Percentiles rank a stretch among this genome's conserved stretches.
These are phyloP conservation scores for Heliothis subflexa DNA, from an alignment of 1,140 invertebrate genomes.

Conservation along the genomic window DNA sequence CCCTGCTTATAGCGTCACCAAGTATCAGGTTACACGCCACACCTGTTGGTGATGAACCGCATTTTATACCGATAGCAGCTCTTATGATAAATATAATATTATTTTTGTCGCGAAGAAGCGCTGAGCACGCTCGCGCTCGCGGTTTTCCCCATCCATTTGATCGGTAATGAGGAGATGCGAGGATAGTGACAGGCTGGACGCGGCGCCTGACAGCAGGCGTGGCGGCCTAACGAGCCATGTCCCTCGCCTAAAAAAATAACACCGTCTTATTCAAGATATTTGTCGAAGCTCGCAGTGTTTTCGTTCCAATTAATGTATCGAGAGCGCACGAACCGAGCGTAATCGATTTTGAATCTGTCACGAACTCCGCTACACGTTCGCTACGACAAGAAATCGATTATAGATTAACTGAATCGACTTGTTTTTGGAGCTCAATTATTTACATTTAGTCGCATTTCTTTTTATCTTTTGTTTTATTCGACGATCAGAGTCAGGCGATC, in stretches of 20 bases:
- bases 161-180: conserved; percentile 60
- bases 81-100: conserved; percentile 48
- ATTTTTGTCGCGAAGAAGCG: conserved; percentile 50
- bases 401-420: conserved; percentile 46
- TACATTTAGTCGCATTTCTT: conserved; percentile 38
- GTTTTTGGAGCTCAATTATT: conserved; percentile 42
- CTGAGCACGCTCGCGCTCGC: conserved; percentile 26
- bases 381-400: conserved; percentile 42
- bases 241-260: conserved; percentile 53
- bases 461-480: conserved; percentile 12
- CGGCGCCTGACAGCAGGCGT: conserved; percentile 49
- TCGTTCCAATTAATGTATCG: conserved; percentile 71
- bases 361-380: conserved; percentile 57
- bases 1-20: conserved; percentile 50
- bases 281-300: conserved; percentile 53
- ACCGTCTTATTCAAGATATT: conserved; percentile 55
- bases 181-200: conserved; percentile 55
- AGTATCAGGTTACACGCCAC: conserved; percentile 55
- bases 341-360: conserved; percentile 72
- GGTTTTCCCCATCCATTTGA: conserved; percentile 56
- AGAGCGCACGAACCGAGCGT: conserved; percentile 62
- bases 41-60: conserved; percentile 56
- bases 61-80: conserved; percentile 4
- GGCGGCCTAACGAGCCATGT: conserved; percentile 60
- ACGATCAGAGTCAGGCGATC: not conserved